phyloP scores from a whole-genome alignment of 2,888 invertebrate genomes.

The Andrena minutula region DNA sequence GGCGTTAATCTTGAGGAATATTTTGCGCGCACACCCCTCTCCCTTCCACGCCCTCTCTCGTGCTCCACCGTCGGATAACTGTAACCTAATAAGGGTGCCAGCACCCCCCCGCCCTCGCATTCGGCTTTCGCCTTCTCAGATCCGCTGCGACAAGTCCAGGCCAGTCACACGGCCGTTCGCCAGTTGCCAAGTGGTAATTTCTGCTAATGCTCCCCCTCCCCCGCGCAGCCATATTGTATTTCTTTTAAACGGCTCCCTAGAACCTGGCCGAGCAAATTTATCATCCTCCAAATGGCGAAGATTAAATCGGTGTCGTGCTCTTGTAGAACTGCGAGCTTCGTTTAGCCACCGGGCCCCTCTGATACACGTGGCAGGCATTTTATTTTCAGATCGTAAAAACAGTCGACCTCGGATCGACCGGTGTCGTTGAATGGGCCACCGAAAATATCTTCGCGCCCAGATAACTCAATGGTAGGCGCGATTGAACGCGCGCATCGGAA shows the following conservation, averaged over 20 bases:
- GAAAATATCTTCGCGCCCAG: constrained; percentile 67
- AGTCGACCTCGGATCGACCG: constrained; percentile 36
- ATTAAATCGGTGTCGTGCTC: constrained; percentile 68
- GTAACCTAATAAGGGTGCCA: constrained; percentile 80
- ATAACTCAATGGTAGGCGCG: constrained; percentile 64
- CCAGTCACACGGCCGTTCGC: constrained; percentile 63
- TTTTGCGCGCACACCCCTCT: constrained; percentile 71
- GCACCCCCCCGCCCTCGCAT: constrained; percentile 21
- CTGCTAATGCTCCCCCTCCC: constrained; percentile 75
- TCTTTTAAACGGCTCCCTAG: constrained; percentile 68
- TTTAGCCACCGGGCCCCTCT: neutral
- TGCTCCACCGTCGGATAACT: constrained; percentile 72
- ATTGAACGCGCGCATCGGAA: constrained; percentile 64
- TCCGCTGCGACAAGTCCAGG: constrained; percentile 62
- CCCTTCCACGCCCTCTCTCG: constrained; percentile 44
- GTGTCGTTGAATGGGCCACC: constrained; percentile 42
- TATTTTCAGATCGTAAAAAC: constrained; percentile 37
- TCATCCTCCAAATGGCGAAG: constrained; percentile 42
- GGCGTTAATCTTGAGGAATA: constrained; percentile 82
- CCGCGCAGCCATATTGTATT: constrained; percentile 54
- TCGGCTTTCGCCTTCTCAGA: constrained; percentile 41
- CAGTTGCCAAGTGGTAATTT: constrained; percentile 80
- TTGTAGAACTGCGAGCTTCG: neutral
- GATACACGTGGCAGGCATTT: constrained; percentile 2
- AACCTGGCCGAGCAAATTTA: constrained; percentile 1